A percentile compares a stretch with the other conserved stretches of the same genome.
Evolutionary conservation across 1,140 invertebrate species (phyloP).

Genomic region (Hirudo medicinalis): DNA sequence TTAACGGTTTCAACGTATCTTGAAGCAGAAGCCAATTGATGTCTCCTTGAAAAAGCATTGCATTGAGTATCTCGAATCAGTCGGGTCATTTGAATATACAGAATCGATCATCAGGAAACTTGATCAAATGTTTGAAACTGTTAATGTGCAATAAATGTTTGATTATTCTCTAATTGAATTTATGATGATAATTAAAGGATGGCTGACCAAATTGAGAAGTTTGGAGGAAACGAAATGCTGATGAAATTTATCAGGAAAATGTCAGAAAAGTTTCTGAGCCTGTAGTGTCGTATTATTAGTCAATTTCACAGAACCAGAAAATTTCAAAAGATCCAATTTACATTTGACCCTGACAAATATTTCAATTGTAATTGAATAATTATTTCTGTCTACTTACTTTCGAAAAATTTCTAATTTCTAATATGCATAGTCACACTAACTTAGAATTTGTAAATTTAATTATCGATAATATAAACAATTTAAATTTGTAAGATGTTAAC

Average conservation of each 20-base stretch:
- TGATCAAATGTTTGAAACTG: slow-evolving; percentile 45
- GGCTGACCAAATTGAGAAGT: neutral
- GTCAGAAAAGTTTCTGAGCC: neutral
- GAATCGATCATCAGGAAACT: slow-evolving; percentile 56
- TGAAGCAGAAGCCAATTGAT: slow-evolving; percentile 73
- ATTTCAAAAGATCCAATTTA: too few relatives aligned
- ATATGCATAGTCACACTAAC: too few relatives aligned
- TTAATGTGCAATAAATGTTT: neutral
- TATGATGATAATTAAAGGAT: slow-evolving; percentile 7
- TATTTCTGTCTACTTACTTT: too few relatives aligned
- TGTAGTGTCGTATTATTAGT: too few relatives aligned
- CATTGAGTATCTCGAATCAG: slow-evolving; percentile 66
- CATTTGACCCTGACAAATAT: too few relatives aligned
- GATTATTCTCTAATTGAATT: neutral
- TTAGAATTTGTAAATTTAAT: too few relatives aligned
- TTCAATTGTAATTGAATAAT: too few relatives aligned
- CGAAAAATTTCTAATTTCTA: too few relatives aligned
- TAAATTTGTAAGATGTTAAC: too few relatives aligned
- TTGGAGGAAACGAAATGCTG: slow-evolving; percentile 22
- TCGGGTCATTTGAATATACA: slow-evolving; percentile 79
- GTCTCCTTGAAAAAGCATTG: slow-evolving; percentile 84
- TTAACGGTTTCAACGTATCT: slow-evolving; percentile 52
- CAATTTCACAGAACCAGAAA: too few relatives aligned
- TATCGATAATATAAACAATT: too few relatives aligned
- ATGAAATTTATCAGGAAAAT: slow-evolving; percentile 19